phyloP scores from a whole-genome alignment of 2,797 vertebrate species.

The Propithecus perrieri region DNA sequence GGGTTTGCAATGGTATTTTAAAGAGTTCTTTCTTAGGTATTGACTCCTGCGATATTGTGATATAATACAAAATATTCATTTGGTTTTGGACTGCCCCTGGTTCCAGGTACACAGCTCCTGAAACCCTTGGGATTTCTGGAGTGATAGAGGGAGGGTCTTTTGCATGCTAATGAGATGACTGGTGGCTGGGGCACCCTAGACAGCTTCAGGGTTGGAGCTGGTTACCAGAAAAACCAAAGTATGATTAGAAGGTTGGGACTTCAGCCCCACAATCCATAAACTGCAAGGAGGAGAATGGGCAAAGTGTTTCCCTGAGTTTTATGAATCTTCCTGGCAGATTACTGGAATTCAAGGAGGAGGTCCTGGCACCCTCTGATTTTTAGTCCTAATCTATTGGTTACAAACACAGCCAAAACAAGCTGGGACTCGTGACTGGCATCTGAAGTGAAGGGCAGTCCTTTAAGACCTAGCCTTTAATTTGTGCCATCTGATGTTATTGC shows the following conservation, averaged over 20 bases:
- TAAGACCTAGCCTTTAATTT: background rate
- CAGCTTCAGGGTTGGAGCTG: background rate
- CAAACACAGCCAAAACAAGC: background rate
- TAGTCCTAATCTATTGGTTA: background rate
- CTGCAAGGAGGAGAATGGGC: background rate
- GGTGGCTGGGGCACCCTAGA: rapidly evolving
- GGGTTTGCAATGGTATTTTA: background rate
- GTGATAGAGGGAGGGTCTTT: background rate
- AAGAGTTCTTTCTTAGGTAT: background rate
- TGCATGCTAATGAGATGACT: background rate
- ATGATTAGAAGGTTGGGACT: too few relatives aligned
- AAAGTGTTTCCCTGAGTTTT: background rate
- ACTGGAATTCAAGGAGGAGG: rapidly evolving
- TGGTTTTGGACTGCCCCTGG: background rate
- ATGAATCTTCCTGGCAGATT: background rate
- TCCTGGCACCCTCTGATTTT: background rate
- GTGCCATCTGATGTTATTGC: too few relatives aligned
- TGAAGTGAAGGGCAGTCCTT: background rate
- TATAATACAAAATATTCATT: background rate
- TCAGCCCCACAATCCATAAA: background rate
- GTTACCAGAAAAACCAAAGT: background rate
- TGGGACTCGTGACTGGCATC: rapidly evolving
- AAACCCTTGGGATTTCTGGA: background rate
- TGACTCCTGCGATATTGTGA: background rate
- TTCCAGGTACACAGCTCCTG: background rate